Evolutionary conservation across 1,140 invertebrate species (phyloP).

Genomic region (Gyrodactylus bullatarudis): DNA sequence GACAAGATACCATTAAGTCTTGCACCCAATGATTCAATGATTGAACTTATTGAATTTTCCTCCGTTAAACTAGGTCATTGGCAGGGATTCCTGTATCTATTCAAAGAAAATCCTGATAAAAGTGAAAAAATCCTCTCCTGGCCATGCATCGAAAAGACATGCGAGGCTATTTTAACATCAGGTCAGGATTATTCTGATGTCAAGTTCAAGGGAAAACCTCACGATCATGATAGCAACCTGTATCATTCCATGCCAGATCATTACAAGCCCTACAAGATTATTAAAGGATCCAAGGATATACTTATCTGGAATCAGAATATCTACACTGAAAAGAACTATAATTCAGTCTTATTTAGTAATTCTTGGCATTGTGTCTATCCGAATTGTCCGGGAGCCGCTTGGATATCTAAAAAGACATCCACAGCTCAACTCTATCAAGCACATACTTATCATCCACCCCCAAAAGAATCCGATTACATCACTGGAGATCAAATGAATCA

Average conservation of each 20-base stretch:
- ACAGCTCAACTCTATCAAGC: neutral
- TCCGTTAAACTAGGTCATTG: neutral
- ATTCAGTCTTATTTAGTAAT: neutral
- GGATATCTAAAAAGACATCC: neutral
- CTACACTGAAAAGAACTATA: neutral
- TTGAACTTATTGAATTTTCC: neutral
- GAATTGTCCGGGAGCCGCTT: neutral
- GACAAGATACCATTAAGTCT: neutral
- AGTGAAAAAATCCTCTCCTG: neutral
- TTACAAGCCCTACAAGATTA: neutral
- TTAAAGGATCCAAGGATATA: neutral
- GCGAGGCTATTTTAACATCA: neutral
- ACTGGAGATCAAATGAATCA: neutral
- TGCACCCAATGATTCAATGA: neutral
- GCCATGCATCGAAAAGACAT: neutral
- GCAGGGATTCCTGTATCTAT: neutral
- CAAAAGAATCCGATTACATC: neutral
- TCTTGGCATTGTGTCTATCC: neutral
- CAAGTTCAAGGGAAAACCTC: neutral
- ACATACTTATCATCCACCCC: neutral
- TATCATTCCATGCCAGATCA: neutral
- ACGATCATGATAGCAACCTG: neutral
- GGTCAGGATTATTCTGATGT: neutral
- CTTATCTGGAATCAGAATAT: neutral
- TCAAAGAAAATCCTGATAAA: neutral